Base-by-base conservation (phyloP, 2,888 invertebrate genomes). In the Apodemia zela region DNA sequence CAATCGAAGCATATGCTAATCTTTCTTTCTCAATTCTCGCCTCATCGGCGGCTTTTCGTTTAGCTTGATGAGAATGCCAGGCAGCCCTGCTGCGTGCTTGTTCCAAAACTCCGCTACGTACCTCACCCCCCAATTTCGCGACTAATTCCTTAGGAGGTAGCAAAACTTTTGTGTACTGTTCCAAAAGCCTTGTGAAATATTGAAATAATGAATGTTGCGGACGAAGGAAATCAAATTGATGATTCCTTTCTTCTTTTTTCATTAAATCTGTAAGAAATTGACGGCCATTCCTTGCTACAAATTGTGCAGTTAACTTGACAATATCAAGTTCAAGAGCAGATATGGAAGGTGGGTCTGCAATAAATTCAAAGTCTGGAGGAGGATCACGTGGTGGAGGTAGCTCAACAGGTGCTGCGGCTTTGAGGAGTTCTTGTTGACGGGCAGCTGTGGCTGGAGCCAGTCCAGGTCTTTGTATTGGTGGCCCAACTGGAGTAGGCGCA, bases 151-250 rank as follows among this genome's bases (percentile, higher is more conserved):
- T 99, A 0, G 99, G 97, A 0, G 99, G 99, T 76, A 99, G 96
- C 6, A 99, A 92, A 18, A 99, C 96, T 92, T 99, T 99, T 0
- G 99, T 99, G 78, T 99, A 99, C 84, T 99, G 99, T 79, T 99
- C 99, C 59, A 99, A 93, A 0, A 99, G 93, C 76, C 99, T 97
- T 0, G 99, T 99, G 80, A 99, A 99, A 87, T 99, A 99, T 77
- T 97, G 98, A 83, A 99, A 99, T 13, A 99, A 93, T 0, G 98
- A 98, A 90, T 99, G 99, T 78, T 99, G 99, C 0, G 99, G 99
- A 3, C 99, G 94, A 4, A 99, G 93, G 82, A 99, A 99, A 85
- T 99, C 99, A 92, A 99, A 99, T 84, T 99, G 99, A 76, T 97
- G 99, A 81, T 99, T 99, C 3, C 99, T 93, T 79, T 98, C 98